Conservation (phyloP, 2,113 vertebrate species). For the Tyrannus savana region DNA sequence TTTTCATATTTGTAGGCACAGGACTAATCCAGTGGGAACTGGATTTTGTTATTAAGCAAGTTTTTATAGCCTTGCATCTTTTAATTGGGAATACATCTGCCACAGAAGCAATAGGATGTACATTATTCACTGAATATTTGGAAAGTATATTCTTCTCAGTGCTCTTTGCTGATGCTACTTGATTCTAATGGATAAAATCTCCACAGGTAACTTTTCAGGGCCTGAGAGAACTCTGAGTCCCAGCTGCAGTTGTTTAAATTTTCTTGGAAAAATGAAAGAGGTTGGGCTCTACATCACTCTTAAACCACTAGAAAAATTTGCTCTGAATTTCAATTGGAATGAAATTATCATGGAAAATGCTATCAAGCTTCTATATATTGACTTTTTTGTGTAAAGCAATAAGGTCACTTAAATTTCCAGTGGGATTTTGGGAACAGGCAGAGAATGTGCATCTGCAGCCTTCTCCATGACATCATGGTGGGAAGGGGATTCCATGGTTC, state of each 20-base stretch:
- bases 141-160: not conserved
- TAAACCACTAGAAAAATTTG: not conserved
- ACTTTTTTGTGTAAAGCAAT: not conserved
- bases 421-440: not conserved
- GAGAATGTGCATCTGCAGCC: not conserved
- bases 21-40: not conserved
- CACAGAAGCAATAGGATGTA: not conserved
- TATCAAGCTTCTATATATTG: not conserved
- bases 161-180: not conserved
- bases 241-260: not conserved
- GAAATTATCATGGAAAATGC: not conserved
- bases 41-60: not conserved
- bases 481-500: conserved; percentile 31
- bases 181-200: not conserved
- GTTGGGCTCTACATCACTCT: not conserved
- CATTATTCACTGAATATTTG: not conserved
- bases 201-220: not conserved
- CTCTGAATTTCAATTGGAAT: conserved; percentile 25
- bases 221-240: not conserved
- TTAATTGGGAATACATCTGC: conserved; percentile 37
- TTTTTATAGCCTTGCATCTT: conserved; percentile 21
- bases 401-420: not conserved
- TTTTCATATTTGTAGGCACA: not conserved
- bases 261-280: not conserved
- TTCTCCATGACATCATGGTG: not conserved